Conservation (phyloP, 92 coral and sea anemone species). For the Anthopleura xanthogrammica region DNA sequence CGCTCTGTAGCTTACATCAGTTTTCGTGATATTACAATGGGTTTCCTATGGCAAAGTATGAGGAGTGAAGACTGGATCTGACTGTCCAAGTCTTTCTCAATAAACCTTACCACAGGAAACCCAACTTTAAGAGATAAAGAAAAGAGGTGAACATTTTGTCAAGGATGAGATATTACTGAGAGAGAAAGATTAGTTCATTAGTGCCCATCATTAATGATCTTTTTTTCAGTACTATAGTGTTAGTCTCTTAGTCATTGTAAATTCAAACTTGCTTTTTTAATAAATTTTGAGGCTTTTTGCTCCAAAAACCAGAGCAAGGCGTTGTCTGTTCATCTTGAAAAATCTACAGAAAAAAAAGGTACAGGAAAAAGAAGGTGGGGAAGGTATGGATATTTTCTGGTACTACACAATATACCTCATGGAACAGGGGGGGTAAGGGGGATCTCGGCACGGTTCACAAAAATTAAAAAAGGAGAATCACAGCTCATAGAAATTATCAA, state of each 20-base stretch:
- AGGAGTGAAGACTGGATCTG: background rate
- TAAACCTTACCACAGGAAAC: background rate
- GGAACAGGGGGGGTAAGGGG: no score
- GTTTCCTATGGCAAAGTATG: background rate
- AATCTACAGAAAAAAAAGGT: slow-evolving; percentile 9
- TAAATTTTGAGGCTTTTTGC: background rate
- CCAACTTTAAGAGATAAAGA: background rate
- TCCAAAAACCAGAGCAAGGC: slow-evolving; percentile 14
- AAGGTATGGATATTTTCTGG: no score
- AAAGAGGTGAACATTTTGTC: background rate
- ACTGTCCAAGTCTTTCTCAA: background rate
- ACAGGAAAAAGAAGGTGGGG: no score
- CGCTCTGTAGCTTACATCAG: no score
- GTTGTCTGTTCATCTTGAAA: slow-evolving; percentile 11
- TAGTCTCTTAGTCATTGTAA: background rate
- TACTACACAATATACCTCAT: no score
- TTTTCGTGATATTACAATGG: background rate
- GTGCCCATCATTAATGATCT: background rate
- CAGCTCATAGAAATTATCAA: no score
- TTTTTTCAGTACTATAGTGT: no score
- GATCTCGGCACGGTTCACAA: no score
- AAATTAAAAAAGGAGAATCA: no score
- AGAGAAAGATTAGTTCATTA: background rate
- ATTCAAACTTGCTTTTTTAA: background rate
- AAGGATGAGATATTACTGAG: background rate